Percentiles rank a stretch among this genome's conserved stretches.
Conservation (phyloP, 2,888 invertebrate species). For the Galerucella nymphaeae region DNA sequence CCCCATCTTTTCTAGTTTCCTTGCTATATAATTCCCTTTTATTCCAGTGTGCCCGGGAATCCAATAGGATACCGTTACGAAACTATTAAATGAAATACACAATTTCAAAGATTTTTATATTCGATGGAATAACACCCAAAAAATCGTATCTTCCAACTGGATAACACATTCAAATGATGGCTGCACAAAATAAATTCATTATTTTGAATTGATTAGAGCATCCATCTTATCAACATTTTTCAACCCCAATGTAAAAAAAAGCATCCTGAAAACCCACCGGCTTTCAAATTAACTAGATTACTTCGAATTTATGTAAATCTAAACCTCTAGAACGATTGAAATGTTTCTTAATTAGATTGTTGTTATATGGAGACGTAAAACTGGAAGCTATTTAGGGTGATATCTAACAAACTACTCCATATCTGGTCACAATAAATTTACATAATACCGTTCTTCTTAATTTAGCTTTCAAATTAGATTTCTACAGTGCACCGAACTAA, state of each 20-base stretch:
- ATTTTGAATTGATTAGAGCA: not conserved
- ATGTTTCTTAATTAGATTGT: conserved; percentile 35
- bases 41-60: too few species aligned
- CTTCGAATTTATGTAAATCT: conserved; percentile 18
- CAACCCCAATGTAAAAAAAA: not conserved
- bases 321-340: conserved; percentile 14
- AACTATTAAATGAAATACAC: not conserved
- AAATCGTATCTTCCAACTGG: too few species aligned
- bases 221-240: not conserved
- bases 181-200: too few species aligned
- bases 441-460: conserved; percentile 11
- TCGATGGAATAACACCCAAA: not conserved
- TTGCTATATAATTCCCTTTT: too few species aligned
- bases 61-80: too few species aligned
- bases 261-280: not conserved
- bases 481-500: not conserved
- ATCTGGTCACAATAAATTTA: conserved; percentile 19
- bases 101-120: not conserved
- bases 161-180: too few species aligned
- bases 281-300: not conserved
- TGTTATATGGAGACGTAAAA: conserved; percentile 43
- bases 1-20: too few species aligned
- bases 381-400: conserved; percentile 45
- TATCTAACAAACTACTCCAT: conserved; percentile 39
- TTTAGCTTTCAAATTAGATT: conserved; percentile 13